Evolutionary conservation across 2,113 vertebrate genomes (phyloP), one percentile per base, ranked within the genome.

Genomic region (Rhombomys opimus): DNA sequence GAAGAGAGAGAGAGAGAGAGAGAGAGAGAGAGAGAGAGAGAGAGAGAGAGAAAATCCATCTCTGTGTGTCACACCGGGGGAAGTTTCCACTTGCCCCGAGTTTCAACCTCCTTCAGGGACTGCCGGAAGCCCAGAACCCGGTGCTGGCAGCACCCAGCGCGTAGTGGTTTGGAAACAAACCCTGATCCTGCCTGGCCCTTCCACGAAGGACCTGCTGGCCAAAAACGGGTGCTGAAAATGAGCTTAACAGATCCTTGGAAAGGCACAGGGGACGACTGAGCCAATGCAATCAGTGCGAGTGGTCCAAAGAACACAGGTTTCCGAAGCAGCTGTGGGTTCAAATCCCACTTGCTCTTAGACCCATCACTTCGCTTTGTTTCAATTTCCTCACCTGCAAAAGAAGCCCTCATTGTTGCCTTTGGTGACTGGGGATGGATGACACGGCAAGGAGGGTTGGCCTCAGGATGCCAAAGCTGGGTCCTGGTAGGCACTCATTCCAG

Each of bases 71-170:
- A 93, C 82, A 1, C 0, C 32, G 94, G 97, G 97, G 97, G 94
- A 95, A 95, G 96, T 98, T 98, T 96, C 96, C 96, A 97, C 96
- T 98, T 96, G 97, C 90, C 94, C 97, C 86, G 77, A 6, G 57
- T 93, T 92, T 95, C 94, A 97, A 95, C 89, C 94, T 76, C 96
- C 95, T 97, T 95, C 77, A 0, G 97, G 92, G 93, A 82, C 96
- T 84, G 73, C 84, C 8, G 23, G 91, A 92, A 91, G 67, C 15
- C 0, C 2, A 0, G 1, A 0, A 85, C 93, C 0, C 1, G 57
- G 7, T 0, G 32, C 91, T 96, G 90, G 95, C 95, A 82, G 97
- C 96, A 90, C 96, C 92, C 41, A 86, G 72, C 63, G 2, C 89
- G 38, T 91, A 92, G 96, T 61, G 50, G 77, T 87, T 70, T 97